Conservation (phyloP, 2,113 vertebrate species). For the Phrynosoma blainvillii region DNA sequence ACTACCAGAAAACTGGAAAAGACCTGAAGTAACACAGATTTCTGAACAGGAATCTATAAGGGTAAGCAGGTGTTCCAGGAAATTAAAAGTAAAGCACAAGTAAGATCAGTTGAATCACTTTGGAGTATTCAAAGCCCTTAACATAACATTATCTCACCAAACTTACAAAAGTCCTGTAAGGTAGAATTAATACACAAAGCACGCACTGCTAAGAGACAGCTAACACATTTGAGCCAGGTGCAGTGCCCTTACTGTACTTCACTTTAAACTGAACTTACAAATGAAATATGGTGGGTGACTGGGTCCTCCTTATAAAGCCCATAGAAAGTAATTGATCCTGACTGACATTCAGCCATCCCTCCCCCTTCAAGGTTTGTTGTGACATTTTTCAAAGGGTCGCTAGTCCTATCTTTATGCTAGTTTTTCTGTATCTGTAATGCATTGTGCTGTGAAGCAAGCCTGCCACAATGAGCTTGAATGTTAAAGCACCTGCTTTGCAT, state of each 20-base stretch:
- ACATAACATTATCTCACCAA: neutral
- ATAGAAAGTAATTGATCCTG: neutral
- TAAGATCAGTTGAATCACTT: neutral
- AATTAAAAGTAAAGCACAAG: neutral
- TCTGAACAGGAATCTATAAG: neutral
- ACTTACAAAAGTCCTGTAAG: neutral
- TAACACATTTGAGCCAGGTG: neutral
- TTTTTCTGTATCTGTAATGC: neutral
- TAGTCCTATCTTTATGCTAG: neutral
- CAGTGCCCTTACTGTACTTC: accelerated
- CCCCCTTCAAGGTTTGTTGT: neutral
- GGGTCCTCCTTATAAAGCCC: neutral
- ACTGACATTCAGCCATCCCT: neutral
- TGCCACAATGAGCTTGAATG: neutral
- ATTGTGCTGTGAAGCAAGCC: neutral
- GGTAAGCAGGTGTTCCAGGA: neutral
- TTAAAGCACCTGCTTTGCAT: neutral
- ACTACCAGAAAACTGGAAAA: neutral
- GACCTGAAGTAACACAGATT: neutral
- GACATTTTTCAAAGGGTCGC: conserved; percentile 3
- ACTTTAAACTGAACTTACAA: neutral
- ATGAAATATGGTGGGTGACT: neutral
- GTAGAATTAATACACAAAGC: neutral
- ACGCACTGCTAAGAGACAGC: neutral
- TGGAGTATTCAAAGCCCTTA: neutral